Base-by-base conservation (phyloP, 2,888 invertebrate genomes). In the Harmothoe impar region DNA sequence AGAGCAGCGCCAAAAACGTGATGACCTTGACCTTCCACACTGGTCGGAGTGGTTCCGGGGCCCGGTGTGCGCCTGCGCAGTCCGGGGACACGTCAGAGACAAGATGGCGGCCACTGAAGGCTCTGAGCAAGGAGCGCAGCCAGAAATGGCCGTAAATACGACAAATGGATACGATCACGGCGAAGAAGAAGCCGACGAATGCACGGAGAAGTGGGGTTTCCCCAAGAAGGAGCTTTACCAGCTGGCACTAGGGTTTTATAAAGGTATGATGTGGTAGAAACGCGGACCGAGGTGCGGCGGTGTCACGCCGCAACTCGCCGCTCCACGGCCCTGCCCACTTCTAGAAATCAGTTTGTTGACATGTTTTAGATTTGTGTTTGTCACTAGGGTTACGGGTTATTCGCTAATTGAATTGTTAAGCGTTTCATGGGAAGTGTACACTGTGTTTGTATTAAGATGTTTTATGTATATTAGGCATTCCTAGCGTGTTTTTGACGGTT, bases 201-300 rank as follows among this genome's bases (percentile, higher is more conserved):
- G 43, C 33, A 62, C 33, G 33, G 72, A 43, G 0, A 72, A 12
- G 91, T 95, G 96, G 96, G 96, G 96, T n/a, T 96, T 96, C 92
- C 94, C 95, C 51, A 93, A 97, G 23, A 96, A 97, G 94, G 98
- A 98, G 94, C 97, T 99, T 89, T 99, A 98, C 96, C 98, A 97
- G 96, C 97, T 98, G 94, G 98, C 98, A 52, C 96, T 98, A 91
- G 97, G 97, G 95, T 99, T 99, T 96, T 99, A 98, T 95, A 99
- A 98, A 97, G 99, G 99, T 99, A 97, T 52, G 90, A 52, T 43
- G 43, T n/a, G 10, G 10, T 43, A 10, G 3, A 43, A 43, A 43
- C 43, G 10, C 10, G 3, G 43, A 43, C 5, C 10, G n/a, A n/a
- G n/a, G n/a, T n/a, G n/a, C n/a, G n/a, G n/a, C n/a, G n/a, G 5